Evolutionary conservation across 2,113 vertebrate genomes (phyloP), one percentile per base, ranked within the genome.

Genomic region (Boleophthalmus pectinirostris): DNA sequence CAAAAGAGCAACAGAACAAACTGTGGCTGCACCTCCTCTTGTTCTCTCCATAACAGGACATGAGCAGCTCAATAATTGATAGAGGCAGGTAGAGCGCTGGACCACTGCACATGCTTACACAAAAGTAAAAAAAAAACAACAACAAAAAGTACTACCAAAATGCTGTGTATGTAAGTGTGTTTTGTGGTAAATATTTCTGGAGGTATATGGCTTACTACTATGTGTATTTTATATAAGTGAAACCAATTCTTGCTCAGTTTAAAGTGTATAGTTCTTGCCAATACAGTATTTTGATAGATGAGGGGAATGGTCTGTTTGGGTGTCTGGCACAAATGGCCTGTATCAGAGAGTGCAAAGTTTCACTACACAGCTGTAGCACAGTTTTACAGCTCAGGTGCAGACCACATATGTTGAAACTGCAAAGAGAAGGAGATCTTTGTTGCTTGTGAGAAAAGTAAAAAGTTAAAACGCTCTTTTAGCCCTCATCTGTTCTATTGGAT

Each of bases 21-120:
- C 2, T 1, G 61, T 68, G 38, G 43, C 69, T 72, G 70, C 14
- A 60, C 74, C 66, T 75, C 72, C 35, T 56, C 72, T 70, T 68
- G 73, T 76, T 82, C 60, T 11, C 68, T 76, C 81, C 81, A 74
- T 85, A 88, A 88, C 43, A 70, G 85, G 73, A 91, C 87, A 87
- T 78, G 78, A 85, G 71, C 15, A 54, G 72, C 70, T 93, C 81
- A 89, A 92, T 93, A 74, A 92, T 92, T 87, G 85, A 93, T 90
- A 25, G 58, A 47, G 72, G 74, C 82, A 88, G 90, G 80, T 89
- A 86, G 57, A 51, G 70, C 75, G 66, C 66, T 15, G 82, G 60
- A 38, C 61, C 18, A 63, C 78, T 46, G 77, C 18, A 29, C 25
- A 33, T 7, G 1, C 24, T 33, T 10, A 18, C 6, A 33, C 7